Evolutionary conservation across 2,113 vertebrate species (phyloP).

Genomic region (Rafetus swinhoei): DNA sequence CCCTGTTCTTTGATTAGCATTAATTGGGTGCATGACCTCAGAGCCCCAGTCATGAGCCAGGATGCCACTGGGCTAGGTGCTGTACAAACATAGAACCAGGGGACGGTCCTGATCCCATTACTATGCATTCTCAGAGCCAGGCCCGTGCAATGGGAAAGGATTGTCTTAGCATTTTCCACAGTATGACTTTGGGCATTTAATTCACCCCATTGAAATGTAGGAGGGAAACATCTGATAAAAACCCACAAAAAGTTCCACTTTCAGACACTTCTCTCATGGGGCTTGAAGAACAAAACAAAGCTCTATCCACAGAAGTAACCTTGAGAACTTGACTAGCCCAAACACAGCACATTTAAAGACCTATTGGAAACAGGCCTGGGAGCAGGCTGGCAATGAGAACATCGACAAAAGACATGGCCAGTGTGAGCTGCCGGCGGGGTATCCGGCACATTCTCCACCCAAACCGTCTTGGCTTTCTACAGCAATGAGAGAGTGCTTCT

Average conservation of each 20-base stretch:
- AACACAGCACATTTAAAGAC: not conserved
- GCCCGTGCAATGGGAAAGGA: fast-evolving
- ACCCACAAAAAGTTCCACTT: not conserved
- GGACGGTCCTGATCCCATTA: not conserved
- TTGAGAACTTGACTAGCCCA: not conserved
- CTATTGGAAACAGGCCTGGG: not conserved
- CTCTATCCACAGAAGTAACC: not conserved
- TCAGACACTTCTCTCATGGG: not conserved
- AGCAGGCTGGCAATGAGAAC: not conserved
- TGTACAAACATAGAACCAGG: not conserved
- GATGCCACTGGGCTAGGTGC: not conserved
- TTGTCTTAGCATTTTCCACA: fast-evolving
- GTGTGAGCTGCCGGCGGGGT: not conserved
- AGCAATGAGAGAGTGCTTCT: not conserved
- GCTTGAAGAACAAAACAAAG: not conserved
- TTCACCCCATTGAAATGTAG: fast-evolving
- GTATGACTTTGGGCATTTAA: fast-evolving
- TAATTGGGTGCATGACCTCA: not conserved
- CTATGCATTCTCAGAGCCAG: fast-evolving
- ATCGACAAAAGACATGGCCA: not conserved
- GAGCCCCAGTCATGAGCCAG: not conserved
- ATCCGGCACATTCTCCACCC: not conserved
- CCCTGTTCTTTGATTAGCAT: fast-evolving
- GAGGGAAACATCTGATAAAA: not conserved
- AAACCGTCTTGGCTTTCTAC: not conserved